Base-by-base conservation (phyloP, 2,797 vertebrate genomes). In the Diceros bicornis region DNA sequence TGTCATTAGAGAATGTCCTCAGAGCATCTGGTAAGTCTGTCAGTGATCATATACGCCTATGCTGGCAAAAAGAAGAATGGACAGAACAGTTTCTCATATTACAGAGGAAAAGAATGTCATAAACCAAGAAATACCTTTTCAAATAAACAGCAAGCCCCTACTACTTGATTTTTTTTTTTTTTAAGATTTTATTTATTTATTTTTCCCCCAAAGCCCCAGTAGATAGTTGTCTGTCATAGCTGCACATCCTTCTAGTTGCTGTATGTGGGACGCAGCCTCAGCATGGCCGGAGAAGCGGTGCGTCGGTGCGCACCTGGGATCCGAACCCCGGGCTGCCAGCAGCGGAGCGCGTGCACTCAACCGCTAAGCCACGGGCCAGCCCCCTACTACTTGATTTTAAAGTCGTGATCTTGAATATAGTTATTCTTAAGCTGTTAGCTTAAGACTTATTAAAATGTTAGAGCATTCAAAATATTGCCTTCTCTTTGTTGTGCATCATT, bases 31-130 rank as follows among this genome's bases (percentile, higher is more conserved):
- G 1, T 37, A 82, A n/a, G 20, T 5, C 27, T 14, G 7, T 6
- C 13, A 16, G 9, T 41, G 57, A 57, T 41, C 18, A 71, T 2
- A 32, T 17, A 41, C 32, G 21, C 16, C 59, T 81, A 25, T 9
- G 4, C 8, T 0, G 0, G 0, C 2, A 4, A 34, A 20, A 44
- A 34, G 6, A 44, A 69, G 47, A n/a, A 41, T 5, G 17, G 16
- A 8, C 11, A 41, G 27, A 79, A 3, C 16, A 9, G 4, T 69
- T 72, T 66, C 50, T 77, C 20, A 29, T 13, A 8, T 8, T 27
- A 18, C 16, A 62, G 5, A 29, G 66, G 34, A 61, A 66, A 64
- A 66, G 1, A 10, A 52, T 41, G 21, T 29, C 37, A 6, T 27
- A 72, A 66, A 25, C 81, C 47, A 92, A 47, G 18, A 89, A 91